phyloP scores from a whole-genome alignment of 2,888 invertebrate genomes.

The Cephus pygmeus region DNA sequence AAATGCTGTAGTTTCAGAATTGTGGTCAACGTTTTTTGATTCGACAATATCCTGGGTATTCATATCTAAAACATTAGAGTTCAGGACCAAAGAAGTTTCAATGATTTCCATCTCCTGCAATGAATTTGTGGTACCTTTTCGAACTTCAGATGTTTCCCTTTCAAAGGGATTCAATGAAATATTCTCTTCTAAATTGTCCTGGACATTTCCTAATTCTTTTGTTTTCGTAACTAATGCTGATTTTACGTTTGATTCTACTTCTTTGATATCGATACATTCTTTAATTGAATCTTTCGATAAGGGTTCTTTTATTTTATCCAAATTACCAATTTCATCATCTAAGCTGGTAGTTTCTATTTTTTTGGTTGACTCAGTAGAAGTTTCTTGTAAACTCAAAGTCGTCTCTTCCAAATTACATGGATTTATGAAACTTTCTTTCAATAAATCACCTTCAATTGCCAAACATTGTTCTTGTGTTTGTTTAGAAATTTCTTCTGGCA shows the following conservation, averaged over 20 bases:
- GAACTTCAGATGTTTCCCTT: not conserved
- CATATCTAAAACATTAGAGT: not conserved
- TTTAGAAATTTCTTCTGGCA: not conserved
- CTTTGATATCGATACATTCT: not conserved
- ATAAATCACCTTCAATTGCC: not conserved
- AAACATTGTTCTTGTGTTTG: not conserved
- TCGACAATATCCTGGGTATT: not conserved
- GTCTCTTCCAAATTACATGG: not conserved
- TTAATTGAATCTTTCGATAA: slow-evolving; percentile 9
- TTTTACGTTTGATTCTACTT: not conserved
- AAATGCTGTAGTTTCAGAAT: not conserved
- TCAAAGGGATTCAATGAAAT: not conserved
- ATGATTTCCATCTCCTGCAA: not conserved
- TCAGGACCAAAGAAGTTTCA: not conserved
- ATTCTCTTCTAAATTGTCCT: not conserved
- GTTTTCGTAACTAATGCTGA: not conserved
- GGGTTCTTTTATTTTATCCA: slow-evolving; percentile 5
- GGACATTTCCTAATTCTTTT: not conserved
- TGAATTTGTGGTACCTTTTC: not conserved
- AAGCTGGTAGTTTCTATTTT: not conserved
- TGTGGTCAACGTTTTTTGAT: not conserved
- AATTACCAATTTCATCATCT: not conserved
- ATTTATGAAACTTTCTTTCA: not conserved
- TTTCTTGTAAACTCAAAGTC: not conserved
- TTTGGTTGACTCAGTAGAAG: not conserved